Evolutionary conservation across 2,888 invertebrate genomes (phyloP), one percentile per base, ranked within the genome.

Genomic region (Esperia sulphurella): DNA sequence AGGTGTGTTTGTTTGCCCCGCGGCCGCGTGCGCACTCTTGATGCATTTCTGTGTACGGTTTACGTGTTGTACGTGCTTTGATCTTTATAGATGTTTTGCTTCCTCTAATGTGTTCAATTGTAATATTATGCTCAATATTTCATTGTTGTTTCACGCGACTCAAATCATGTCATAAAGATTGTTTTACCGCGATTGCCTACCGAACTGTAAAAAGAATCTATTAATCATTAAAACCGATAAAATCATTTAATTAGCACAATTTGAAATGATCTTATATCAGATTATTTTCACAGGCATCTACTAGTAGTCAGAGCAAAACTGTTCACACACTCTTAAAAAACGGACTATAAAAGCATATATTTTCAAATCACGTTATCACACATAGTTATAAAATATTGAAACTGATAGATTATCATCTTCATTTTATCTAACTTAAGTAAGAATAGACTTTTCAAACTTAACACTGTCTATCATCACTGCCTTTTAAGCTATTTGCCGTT

Each of bases 71-170:
- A 70, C 71, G 70, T 72, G 72, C 75, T 76, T 79, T 57, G 61
- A 64, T 68, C 58, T 63, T 54, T 68, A 66, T 59, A 63, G 65
- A 64, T 68, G 71, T 64, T 74, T 83, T 72, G 80, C 83, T 85
- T 83, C 82, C 83, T 79, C 80, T 69, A 61, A 82, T 85, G 84
- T 85, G 84, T 85, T 86, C 85, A 82, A 76, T 70, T 69, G 73
- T 78, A 77, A 80, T n/a, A n/a, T 77, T 79, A 75, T 83, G 85
- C 84, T 85, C 85, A 86, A 83, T 77, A 60, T 68, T 66, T 70
- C 69, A 65, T 69, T 61, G 63, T 61, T 64, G 63, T 61, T 64
- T 68, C 38, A 21, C 12, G 21, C 28, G 6, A 28, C n/a, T 28
- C 41, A 41, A 35, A n/a, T n/a, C 35, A 35, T 35, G n/a, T 31